phyloP scores from a whole-genome alignment of 1,140 invertebrate genomes.

The Druon quercuslanigerum region DNA sequence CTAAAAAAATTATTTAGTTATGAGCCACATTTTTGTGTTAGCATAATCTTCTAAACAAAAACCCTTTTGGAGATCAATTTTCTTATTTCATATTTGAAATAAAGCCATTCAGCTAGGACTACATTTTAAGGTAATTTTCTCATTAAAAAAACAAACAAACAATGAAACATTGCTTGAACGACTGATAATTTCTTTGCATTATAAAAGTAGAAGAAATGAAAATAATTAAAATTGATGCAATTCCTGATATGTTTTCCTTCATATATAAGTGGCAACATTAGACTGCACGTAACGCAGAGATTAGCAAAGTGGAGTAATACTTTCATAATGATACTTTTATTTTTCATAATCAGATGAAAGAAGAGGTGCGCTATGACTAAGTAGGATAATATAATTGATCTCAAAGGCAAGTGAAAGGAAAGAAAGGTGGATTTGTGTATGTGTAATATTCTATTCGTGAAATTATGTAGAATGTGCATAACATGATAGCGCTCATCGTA shows the following conservation, averaged over 20 bases:
- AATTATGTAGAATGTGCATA: constrained; percentile 5
- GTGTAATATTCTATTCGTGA: too few relatives aligned
- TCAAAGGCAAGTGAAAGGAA: constrained; percentile 15
- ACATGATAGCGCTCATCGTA: background rate
- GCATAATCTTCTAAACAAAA: too few relatives aligned
- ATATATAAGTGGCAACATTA: background rate
- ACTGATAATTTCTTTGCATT: too few relatives aligned
- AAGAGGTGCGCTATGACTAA: background rate
- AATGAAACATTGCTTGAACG: too few relatives aligned
- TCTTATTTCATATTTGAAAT: too few relatives aligned
- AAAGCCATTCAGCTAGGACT: too few relatives aligned
- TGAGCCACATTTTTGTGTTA: too few relatives aligned
- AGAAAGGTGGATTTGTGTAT: background rate
- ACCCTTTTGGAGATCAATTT: too few relatives aligned
- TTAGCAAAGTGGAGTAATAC: constrained; percentile 26
- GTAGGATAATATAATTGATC: constrained; percentile 1
- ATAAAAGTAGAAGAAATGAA: background rate
- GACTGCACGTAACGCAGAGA: constrained; percentile 1
- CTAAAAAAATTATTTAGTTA: too few relatives aligned
- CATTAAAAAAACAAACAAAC: too few relatives aligned
- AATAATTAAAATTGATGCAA: constrained; percentile 15
- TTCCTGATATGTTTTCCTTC: background rate
- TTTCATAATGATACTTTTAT: constrained; percentile 23
- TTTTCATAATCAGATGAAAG: constrained; percentile 6
- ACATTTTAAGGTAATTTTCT: too few relatives aligned